A percentile compares a stretch with the other conserved stretches of the same genome.
These are phyloP conservation scores for Sinhomidia bicolor DNA, from an alignment of 2,888 invertebrate species.

Conservation along the genomic window DNA sequence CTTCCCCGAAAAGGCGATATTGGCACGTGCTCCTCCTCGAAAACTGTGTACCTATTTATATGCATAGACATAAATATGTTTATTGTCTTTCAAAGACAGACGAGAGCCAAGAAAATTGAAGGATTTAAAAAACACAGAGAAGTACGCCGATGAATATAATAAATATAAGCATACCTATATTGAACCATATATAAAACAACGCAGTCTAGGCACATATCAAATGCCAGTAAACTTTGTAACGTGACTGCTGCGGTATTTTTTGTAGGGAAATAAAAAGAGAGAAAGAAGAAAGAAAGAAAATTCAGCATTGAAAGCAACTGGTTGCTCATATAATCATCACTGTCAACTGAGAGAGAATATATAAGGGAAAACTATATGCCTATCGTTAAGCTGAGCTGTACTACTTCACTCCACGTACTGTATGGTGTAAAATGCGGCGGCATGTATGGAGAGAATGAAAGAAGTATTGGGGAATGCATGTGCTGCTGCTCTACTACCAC, in stretches of 20 bases:
- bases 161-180: no score
- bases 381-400: no score
- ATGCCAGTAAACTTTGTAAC: neutral
- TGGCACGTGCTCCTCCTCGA: constrained; percentile 46
- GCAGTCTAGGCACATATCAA: no score
- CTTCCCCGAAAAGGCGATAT: constrained; percentile 24
- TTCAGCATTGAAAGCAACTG: constrained; percentile 23
- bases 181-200: no score
- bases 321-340: neutral
- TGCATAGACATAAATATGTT: neutral
- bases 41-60: neutral
- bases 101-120: neutral
- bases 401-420: no score
- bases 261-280: neutral
- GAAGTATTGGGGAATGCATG: neutral
- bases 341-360: neutral
- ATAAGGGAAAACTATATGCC: neutral
- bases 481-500: no score
- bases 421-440: neutral
- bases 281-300: neutral
- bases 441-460: neutral
- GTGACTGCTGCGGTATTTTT: neutral
- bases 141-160: no score
- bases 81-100: neutral
- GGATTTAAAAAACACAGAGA: neutral